Conservation (phyloP, 2,113 vertebrate species). For the Chlorodrepanis virens region DNA sequence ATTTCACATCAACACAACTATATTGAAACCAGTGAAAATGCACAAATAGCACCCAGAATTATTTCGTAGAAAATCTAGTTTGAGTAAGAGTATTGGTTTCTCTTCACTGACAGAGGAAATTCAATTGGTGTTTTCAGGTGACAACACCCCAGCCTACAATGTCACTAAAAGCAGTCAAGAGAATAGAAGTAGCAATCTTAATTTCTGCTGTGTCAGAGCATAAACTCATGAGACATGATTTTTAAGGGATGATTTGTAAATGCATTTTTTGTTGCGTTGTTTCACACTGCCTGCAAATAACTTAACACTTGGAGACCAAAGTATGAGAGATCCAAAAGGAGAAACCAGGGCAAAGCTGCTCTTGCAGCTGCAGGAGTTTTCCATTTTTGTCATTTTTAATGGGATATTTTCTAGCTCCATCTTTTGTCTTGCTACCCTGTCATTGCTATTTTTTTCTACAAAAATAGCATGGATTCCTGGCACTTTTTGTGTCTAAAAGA, state of each 20-base stretch:
- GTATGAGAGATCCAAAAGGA: not conserved
- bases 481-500: not conserved
- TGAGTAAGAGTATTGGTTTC: not conserved
- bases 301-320: not conserved
- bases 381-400: not conserved
- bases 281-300: not conserved
- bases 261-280: not conserved
- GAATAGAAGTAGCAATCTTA: not conserved
- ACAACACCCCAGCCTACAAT: not conserved
- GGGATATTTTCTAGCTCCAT: not conserved
- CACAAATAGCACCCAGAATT: not conserved
- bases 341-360: not conserved
- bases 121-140: not conserved
- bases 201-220: not conserved
- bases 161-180: not conserved
- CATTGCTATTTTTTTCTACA: not conserved
- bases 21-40: not conserved
- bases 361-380: not conserved
- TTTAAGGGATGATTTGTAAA: not conserved
- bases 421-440: not conserved
- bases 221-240: not conserved
- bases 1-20: not conserved
- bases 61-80: not conserved
- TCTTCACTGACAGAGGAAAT: not conserved
- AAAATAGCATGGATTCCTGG: not conserved